These are phyloP conservation scores for Spodoptera littoralis DNA, from an alignment of 2,888 invertebrate species.

Conservation along the genomic window DNA sequence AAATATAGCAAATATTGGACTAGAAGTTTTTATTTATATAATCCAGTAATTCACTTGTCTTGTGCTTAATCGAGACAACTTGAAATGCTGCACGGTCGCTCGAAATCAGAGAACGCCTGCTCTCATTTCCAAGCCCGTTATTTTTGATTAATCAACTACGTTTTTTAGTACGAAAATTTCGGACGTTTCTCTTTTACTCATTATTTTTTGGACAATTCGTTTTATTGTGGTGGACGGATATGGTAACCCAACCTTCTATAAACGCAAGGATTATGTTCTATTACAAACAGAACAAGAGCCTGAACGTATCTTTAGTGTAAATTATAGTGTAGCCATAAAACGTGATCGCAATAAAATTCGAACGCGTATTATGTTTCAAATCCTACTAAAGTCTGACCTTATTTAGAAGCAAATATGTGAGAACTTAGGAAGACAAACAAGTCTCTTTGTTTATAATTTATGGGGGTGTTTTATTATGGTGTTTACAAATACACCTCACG, in stretches of 20 bases:
- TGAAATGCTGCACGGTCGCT: constrained; percentile 17
- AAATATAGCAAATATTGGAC: constrained; percentile 15
- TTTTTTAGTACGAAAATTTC: constrained; percentile 14
- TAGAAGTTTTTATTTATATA: constrained; percentile 13
- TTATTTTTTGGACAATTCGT: background rate
- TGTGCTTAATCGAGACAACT: constrained; percentile 23
- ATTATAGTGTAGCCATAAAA: too few species aligned
- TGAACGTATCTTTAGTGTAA: too few species aligned
- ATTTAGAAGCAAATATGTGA: constrained; percentile 7
- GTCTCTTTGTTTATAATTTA: constrained; percentile 26
- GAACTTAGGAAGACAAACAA: constrained; percentile 1
- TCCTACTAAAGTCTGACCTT: constrained; percentile 4
- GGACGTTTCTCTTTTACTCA: constrained; percentile 4
- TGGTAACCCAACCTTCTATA: too few species aligned
- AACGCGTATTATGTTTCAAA: background rate
- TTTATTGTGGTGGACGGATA: too few species aligned
- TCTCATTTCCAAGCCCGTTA: constrained; percentile 39
- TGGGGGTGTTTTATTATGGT: constrained; percentile 25
- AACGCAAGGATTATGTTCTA: too few species aligned
- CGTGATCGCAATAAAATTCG: too few species aligned
- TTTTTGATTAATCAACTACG: constrained; percentile 38
- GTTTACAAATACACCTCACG: constrained; percentile 11
- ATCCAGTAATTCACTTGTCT: constrained; percentile 8
- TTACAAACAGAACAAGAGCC: too few species aligned
- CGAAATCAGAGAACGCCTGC: constrained; percentile 18